Evolutionary conservation across 1,140 invertebrate species (phyloP), one percentile per base, ranked within the genome.

Genomic region (Portunus trituberculatus): DNA sequence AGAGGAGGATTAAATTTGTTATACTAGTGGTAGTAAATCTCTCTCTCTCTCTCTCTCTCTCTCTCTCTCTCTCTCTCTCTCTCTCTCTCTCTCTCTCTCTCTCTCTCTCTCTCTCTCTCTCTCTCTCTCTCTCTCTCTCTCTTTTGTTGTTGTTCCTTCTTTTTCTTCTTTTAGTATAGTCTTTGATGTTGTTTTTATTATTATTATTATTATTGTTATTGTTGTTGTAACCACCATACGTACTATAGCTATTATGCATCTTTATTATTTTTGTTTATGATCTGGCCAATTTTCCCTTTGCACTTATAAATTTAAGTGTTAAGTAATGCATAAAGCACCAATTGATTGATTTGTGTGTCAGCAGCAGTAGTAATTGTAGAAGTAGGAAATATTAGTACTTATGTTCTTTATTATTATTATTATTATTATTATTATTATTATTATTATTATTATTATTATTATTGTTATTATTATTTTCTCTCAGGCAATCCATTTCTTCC

Each of bases 161-260:
- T 59, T 59, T 2, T 59, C 52, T 59, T 59, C 52, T 6, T 39
- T 6, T n/a, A n/a, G n/a, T n/a, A 39, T 39, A 1, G 1, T 39
- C 39, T 6, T 39, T 6, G 1, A 39, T 59, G 84, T 46, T 96
- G 97, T 93, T 97, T 97, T 76, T 92, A 76, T 93, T 86, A 93
- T 93, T 93, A 86, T 48, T 83, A 93, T 83, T 93, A 93, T 25
- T 93, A 93, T 93, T 84, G 87, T 93, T 87, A 32, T 93, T 93
- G 87, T 93, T 93, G 10, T 84, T 93, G 48, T 93, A 87, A 87
- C 87, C 46, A 48, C 52, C n/a, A 87, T 93, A 28, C 48, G 52
- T 93, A 39, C 6, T 94, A 29, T 48, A 14, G 52, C 0, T 4
- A 20, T 59, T 59, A 20, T 12, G 10, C 12, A 20, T 59, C 16